Base-by-base conservation (phyloP, 2,888 invertebrate species). In the Cephus rjabovi region DNA sequence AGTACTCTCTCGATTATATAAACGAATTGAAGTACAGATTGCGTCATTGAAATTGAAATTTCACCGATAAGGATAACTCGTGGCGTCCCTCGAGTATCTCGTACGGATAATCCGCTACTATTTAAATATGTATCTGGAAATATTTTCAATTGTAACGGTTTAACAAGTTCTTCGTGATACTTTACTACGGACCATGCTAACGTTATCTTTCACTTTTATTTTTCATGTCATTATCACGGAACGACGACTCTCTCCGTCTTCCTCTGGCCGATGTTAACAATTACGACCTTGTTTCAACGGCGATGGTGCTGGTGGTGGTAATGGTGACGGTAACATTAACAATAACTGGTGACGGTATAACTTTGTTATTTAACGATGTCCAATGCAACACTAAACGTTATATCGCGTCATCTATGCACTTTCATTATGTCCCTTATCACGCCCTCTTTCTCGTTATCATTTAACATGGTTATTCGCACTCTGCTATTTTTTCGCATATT, bases 151-250 rank as follows among this genome's bases (percentile, higher is more conserved):
- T 40, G 2, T 15, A 6, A 40, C 15, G 1, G 0, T 40, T 40
- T 40, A 6, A 40, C 15, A 6, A 40, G 2, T 9, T 23, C 15
- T 1, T 6, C 4, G 1, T 6, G 0, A 23, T 23, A 15, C 0
- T 23, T 40, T 0, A 1, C 6, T 4, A 0, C 12, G 12, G 3
- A 12, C 70, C 30, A 12, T 30, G 33, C 71, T 71, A 71, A 71
- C 71, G 33, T 31, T 31, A 34, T 71, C 35, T 77, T 31, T 71
- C 12, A 4, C 11, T 75, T 75, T 75, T 75, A 33, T 33, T 77
- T 77, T 77, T 75, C 77, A 77, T 77, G 77, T 77, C 34, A 15
- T 37, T 74, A 56, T 74, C 77, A 34, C 71, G 71, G 77, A 31
- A 56, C 56, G 56, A 56, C 56, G 23, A 56, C 23, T 23, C 56